Conservation (phyloP, 2,888 invertebrate genomes). For the Danaus chrysippus region DNA sequence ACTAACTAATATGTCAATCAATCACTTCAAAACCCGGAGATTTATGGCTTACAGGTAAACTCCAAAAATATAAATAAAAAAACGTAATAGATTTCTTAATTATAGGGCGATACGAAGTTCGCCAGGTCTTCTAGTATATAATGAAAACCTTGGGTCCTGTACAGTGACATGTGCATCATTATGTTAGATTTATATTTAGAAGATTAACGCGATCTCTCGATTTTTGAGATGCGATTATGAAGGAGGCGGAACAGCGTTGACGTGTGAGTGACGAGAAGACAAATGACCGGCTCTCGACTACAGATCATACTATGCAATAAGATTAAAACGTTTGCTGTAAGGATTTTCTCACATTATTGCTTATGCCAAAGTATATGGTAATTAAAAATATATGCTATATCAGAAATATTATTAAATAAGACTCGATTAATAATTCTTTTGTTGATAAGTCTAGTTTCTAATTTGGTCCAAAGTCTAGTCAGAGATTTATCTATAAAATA, state of each 20-base stretch:
- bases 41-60: too few species aligned
- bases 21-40: too few species aligned
- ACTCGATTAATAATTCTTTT: too few species aligned
- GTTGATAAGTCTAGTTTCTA: too few species aligned
- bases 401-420: not conserved
- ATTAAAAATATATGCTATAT: not conserved
- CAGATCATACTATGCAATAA: constrained; percentile 30
- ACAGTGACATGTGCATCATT: not conserved
- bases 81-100: too few species aligned
- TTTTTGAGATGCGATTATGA: constrained; percentile 48
- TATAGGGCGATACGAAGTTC: too few species aligned
- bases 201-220: constrained; percentile 23
- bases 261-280: constrained; percentile 65
- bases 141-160: not conserved
- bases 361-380: not conserved
- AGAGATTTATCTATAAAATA: too few species aligned
- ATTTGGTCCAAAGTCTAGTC: too few species aligned
- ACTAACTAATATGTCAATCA: too few species aligned
- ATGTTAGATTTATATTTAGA: not conserved
- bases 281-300: constrained; percentile 55
- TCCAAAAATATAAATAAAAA: too few species aligned
- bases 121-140: too few species aligned
- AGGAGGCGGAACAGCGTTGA: constrained; percentile 64
- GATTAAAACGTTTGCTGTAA: constrained; percentile 12
- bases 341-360: constrained; percentile 3